Percentiles rank a stretch among this genome's conserved stretches.
Conservation (phyloP, 2,113 vertebrate species). For the Amazona vittata region DNA sequence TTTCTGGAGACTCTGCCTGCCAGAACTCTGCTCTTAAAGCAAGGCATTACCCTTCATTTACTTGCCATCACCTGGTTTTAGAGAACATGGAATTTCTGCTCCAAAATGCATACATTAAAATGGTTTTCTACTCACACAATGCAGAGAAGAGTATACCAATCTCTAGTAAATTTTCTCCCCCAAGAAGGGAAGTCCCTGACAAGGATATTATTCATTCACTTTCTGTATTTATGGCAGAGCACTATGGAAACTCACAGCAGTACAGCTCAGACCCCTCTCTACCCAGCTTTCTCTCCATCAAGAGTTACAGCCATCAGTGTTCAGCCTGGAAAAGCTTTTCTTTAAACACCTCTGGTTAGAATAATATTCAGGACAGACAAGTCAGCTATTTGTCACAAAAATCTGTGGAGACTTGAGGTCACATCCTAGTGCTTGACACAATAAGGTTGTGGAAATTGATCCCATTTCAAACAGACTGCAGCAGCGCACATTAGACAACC, state of each 20-base stretch:
- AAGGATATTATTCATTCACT: background rate
- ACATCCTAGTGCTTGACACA: background rate
- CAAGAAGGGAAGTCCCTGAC: background rate
- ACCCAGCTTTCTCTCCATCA: background rate
- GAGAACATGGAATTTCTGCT: background rate
- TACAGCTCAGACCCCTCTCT: background rate
- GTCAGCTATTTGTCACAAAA: background rate
- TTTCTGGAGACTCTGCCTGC: background rate
- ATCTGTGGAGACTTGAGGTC: background rate
- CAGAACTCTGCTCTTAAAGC: background rate
- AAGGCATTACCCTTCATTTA: background rate
- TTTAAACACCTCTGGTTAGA: background rate
- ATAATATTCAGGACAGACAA: background rate
- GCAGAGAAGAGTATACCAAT: background rate
- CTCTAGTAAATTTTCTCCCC: background rate
- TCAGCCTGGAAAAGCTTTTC: background rate
- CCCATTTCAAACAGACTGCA: background rate
- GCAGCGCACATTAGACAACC: background rate
- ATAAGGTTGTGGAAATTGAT: background rate
- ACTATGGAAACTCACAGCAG: background rate
- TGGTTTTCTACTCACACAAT: background rate
- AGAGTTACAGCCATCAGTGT: background rate
- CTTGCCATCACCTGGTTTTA: background rate
- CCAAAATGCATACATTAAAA: rapidly evolving
- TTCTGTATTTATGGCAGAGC: background rate